A percentile compares a stretch with the other conserved stretches of the same genome.
These are phyloP conservation scores for Centruroides sculpturatus DNA, from an alignment of 1,140 invertebrate genomes.

Conservation along the genomic window DNA sequence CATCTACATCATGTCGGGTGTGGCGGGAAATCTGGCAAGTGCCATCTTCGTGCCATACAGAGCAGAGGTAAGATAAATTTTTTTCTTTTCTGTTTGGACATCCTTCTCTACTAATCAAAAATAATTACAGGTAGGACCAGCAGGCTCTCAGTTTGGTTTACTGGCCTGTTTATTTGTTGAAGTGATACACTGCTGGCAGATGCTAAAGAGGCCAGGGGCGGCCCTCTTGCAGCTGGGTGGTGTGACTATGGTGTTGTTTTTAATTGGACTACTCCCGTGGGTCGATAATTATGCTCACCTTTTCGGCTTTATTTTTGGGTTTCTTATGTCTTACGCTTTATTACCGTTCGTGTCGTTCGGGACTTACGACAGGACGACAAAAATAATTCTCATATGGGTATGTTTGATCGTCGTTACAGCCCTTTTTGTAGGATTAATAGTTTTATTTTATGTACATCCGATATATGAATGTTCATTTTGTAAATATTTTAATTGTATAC, in stretches of 20 bases:
- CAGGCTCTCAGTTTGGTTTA: slow-evolving; percentile 83
- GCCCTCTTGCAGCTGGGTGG: slow-evolving; percentile 58
- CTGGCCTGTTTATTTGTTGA: slow-evolving; percentile 83
- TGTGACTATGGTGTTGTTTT: slow-evolving; percentile 58
- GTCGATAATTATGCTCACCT: slow-evolving; percentile 95
- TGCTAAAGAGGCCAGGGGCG: slow-evolving; percentile 58
- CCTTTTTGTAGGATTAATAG: slow-evolving; percentile 59
- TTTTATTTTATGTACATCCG: slow-evolving; percentile 75
- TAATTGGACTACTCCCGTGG: slow-evolving; percentile 84
- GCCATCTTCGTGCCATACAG: slow-evolving; percentile 97
- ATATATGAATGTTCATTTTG: slow-evolving; percentile 78
- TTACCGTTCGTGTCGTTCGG: slow-evolving; percentile 80
- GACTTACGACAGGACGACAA: slow-evolving; percentile 56
- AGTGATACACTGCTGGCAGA: slow-evolving; percentile 69
- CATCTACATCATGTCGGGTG: slow-evolving; percentile 86
- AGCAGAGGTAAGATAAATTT: slow-evolving; percentile 58
- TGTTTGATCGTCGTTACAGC: slow-evolving; percentile 54
- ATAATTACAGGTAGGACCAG: slow-evolving; percentile 66
- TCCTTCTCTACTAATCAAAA: not conserved
- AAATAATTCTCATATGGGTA: slow-evolving; percentile 63
- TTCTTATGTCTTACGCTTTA: slow-evolving; percentile 74
- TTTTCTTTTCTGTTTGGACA: not conserved
- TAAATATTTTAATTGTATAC: slow-evolving; percentile 83
- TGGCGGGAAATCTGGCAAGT: slow-evolving; percentile 91
- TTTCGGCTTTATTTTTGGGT: slow-evolving; percentile 78